Conservation (phyloP, 2,888 invertebrate species). For the Phania funesta region DNA sequence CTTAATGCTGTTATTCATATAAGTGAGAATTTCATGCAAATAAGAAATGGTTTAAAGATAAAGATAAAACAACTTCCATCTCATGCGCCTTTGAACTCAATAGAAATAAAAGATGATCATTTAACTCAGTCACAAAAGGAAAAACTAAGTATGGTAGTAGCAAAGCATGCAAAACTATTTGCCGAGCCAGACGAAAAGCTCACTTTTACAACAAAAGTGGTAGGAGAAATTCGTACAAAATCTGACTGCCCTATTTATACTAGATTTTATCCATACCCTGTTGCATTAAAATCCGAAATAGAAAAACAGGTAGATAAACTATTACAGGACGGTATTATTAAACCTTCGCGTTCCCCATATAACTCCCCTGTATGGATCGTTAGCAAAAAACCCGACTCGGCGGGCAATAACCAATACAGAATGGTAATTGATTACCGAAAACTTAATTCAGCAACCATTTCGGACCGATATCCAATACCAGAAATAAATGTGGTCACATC, state of each 20-base stretch:
- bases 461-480: too few relatives aligned
- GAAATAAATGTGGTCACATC: too few relatives aligned
- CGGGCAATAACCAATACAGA: background rate
- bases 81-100: background rate
- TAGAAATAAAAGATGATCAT: background rate
- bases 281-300: background rate
- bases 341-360: too few relatives aligned
- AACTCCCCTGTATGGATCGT: background rate
- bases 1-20: background rate
- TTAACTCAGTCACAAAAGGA: background rate
- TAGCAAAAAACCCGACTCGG: constrained; percentile 1
- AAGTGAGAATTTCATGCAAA: background rate
- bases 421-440: background rate
- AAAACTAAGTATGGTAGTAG: background rate
- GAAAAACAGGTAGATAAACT: background rate
- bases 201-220: background rate
- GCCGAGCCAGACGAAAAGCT: background rate
- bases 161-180: background rate
- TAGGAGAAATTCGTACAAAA: constrained; percentile 9
- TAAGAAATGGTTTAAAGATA: background rate
- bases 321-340: background rate
- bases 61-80: background rate
- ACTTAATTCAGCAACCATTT: too few relatives aligned
- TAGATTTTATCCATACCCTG: constrained; percentile 17
- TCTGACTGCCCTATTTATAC: constrained; percentile 20